phyloP scores from a whole-genome alignment of 2,888 invertebrate genomes.

The Drosophila tanythrix region DNA sequence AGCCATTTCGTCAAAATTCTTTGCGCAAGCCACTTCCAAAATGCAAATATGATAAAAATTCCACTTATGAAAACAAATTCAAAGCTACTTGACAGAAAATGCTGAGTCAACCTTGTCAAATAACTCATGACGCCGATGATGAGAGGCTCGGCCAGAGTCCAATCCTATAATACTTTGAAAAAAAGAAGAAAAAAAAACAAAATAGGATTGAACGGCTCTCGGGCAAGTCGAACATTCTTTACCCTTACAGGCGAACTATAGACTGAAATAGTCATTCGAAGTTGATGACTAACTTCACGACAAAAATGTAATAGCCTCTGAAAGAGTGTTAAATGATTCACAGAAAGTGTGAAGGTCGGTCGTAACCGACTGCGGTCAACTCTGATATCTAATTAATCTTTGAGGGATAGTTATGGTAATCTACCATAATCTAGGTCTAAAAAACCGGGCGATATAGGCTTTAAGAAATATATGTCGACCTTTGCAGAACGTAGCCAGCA shows the following conservation, averaged over 20 bases:
- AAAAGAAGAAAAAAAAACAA: background rate
- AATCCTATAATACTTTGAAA: conserved; percentile 8
- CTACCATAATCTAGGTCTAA: background rate
- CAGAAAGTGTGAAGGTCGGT: background rate
- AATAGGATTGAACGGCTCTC: conserved; percentile 16
- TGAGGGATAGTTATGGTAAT: background rate
- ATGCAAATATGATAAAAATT: conserved; percentile 17
- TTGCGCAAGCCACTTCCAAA: conserved; percentile 18
- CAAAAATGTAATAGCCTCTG: background rate
- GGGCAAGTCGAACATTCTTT: background rate
- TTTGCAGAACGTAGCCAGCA: background rate
- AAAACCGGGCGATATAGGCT: no score
- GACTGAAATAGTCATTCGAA: background rate
- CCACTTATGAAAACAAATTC: conserved; percentile 8
- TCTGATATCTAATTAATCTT: background rate
- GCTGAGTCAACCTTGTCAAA: conserved; percentile 44
- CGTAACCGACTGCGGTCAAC: background rate
- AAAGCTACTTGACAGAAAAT: conserved; percentile 19
- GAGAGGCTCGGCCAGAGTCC: conserved; percentile 43
- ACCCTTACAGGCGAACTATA: background rate
- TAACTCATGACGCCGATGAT: conserved; percentile 24
- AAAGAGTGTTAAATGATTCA: background rate
- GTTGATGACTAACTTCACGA: background rate
- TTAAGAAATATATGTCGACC: background rate
- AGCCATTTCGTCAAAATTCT: conserved; percentile 28